Conservation (phyloP, 2,888 invertebrate genomes). For the Campaea margaritaria region DNA sequence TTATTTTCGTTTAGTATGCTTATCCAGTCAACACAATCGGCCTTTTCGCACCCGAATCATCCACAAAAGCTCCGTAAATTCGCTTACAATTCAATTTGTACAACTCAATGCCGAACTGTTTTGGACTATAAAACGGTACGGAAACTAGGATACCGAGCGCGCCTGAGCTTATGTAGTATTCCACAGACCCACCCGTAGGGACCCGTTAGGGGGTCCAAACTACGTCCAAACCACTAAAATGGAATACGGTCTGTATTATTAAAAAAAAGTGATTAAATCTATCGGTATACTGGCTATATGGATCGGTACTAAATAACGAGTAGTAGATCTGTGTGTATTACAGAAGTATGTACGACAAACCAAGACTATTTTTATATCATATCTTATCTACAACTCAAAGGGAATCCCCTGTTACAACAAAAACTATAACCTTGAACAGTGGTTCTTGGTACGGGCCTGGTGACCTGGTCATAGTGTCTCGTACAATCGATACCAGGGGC, state of each 20-base stretch:
- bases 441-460: conserved; percentile 10
- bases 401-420: no score
- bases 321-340: no score
- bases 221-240: no score
- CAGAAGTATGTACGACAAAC: no score
- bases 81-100: conserved; percentile 26
- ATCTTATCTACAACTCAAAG: no score
- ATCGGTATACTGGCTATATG: background rate
- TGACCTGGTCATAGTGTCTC: background rate
- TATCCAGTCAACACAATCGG: background rate
- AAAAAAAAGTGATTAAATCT: no score
- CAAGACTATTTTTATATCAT: no score
- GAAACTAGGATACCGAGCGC: conserved; percentile 17
- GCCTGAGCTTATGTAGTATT: background rate
- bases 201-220: no score
- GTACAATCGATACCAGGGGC: conserved; percentile 33
- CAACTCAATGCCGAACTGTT: conserved; percentile 18
- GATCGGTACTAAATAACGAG: no score
- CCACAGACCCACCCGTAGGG: no score
- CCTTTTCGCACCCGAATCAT: conserved; percentile 17
- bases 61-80: conserved; percentile 17
- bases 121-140: conserved; percentile 16
- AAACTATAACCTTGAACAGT: conserved; percentile 5
- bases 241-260: no score
- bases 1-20: background rate